Evolutionary conservation across 2,797 vertebrate genomes (phyloP).

Genomic region (Petrocephalus schoutedeni): DNA sequence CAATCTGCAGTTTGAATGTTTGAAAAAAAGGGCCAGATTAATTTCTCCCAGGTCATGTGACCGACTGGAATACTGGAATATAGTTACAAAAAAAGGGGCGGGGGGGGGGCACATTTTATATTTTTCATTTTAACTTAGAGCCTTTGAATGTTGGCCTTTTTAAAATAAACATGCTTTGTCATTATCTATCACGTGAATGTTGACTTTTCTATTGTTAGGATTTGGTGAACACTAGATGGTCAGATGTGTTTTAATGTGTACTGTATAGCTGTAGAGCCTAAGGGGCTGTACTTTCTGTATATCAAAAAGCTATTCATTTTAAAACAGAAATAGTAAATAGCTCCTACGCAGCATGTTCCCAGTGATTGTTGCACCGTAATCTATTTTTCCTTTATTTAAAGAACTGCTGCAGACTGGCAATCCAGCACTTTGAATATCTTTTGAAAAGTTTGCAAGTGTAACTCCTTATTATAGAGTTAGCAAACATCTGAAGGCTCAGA

Average conservation of each 20-base stretch:
- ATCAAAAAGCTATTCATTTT: not conserved
- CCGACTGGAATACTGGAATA: not conserved
- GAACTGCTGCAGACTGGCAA: not conserved
- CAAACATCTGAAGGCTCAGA: not conserved
- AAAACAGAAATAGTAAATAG: not conserved
- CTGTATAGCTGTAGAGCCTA: not conserved
- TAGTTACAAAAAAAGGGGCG: not conserved
- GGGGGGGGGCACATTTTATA: not conserved
- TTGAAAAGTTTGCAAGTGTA: not conserved
- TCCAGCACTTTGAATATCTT: not conserved
- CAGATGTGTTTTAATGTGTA: not conserved
- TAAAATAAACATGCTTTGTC: not conserved
- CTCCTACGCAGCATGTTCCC: not conserved
- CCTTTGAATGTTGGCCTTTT: not conserved
- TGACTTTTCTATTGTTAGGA: not conserved
- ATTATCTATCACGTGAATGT: not conserved
- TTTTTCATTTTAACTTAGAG: not conserved
- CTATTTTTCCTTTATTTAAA: constrained; percentile 2
- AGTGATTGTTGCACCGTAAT: not conserved
- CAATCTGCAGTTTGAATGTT: not conserved
- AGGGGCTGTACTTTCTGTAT: not conserved
- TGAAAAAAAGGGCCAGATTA: not conserved
- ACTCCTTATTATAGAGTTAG: not conserved
- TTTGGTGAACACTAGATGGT: not conserved
- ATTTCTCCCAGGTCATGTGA: not conserved